phyloP scores from a whole-genome alignment of 2,888 invertebrate species.

The Dichetophora obliterata region DNA sequence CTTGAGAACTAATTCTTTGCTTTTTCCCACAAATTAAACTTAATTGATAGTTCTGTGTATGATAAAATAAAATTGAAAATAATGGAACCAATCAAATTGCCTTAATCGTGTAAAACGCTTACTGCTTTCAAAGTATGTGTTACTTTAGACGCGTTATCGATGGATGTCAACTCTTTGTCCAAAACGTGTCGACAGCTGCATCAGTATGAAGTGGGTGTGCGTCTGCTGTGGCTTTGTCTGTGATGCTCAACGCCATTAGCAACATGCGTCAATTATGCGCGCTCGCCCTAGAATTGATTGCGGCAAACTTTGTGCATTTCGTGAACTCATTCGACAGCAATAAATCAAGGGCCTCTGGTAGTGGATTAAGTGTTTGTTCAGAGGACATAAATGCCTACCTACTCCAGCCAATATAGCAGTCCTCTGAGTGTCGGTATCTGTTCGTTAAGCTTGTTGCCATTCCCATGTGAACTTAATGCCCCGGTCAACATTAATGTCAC shows the following conservation, averaged over 20 bases:
- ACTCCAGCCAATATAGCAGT: background rate
- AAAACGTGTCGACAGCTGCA: background rate
- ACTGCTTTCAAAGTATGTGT: background rate
- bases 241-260: constrained; percentile 8
- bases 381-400: background rate
- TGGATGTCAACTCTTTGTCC: background rate
- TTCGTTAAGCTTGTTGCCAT: background rate
- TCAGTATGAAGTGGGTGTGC: background rate
- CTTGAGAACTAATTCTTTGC: too few relatives aligned
- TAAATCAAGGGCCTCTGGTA: constrained; percentile 23
- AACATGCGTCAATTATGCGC: constrained; percentile 16
- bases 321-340: constrained; percentile 8
- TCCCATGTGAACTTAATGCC: background rate
- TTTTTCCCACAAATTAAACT: too few relatives aligned
- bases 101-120: background rate
- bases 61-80: too few relatives aligned
- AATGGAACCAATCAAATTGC: background rate
- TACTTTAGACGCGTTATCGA: background rate
- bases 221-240: background rate
- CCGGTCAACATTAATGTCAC: background rate
- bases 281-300: constrained; percentile 8
- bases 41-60: too few relatives aligned
- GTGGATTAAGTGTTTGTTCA: constrained; percentile 24
- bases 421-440: background rate
- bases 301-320: constrained; percentile 5